phyloP scores from a whole-genome alignment of 2,888 invertebrate genomes.

The Phymatocera aterrima region DNA sequence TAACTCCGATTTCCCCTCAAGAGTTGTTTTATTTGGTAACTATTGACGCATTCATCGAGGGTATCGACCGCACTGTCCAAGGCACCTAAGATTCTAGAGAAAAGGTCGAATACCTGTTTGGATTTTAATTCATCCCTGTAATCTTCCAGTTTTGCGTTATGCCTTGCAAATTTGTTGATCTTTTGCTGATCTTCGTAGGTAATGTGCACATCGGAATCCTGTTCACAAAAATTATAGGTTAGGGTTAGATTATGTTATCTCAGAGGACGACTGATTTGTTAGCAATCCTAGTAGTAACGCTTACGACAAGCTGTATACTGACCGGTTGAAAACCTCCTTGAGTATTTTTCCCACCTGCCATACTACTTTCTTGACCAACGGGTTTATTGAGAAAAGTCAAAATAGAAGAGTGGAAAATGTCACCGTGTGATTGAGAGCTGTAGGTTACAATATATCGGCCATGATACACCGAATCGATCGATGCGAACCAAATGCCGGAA shows the following conservation, averaged over 20 bases:
- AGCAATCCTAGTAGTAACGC: background rate
- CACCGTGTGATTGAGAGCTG: no score
- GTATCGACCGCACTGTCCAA: no score
- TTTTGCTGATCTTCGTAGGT: slow-evolving; percentile 97
- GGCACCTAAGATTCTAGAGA: background rate
- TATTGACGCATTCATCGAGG: no score
- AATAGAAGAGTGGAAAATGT: slow-evolving; percentile 17
- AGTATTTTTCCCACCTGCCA: slow-evolving; percentile 66
- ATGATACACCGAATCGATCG: no score
- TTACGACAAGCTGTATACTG: slow-evolving; percentile 62
- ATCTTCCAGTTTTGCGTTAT: slow-evolving; percentile 95
- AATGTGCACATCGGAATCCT: slow-evolving; percentile 95
- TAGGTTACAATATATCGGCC: no score
- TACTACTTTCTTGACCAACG: slow-evolving; percentile 36
- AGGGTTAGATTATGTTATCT: background rate
- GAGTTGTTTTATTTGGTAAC: no score
- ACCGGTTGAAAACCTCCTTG: slow-evolving; percentile 85
- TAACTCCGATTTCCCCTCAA: no score
- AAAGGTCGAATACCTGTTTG: slow-evolving; percentile 80
- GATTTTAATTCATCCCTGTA: slow-evolving; percentile 90
- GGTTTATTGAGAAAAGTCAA: no score
- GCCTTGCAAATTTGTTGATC: slow-evolving; percentile 96
- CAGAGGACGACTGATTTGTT: background rate
- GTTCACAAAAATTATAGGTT: slow-evolving; percentile 50
- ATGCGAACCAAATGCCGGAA: no score